phyloP scores from a whole-genome alignment of 92 coral and sea anemone genomes.

The Actinernus sp. region DNA sequence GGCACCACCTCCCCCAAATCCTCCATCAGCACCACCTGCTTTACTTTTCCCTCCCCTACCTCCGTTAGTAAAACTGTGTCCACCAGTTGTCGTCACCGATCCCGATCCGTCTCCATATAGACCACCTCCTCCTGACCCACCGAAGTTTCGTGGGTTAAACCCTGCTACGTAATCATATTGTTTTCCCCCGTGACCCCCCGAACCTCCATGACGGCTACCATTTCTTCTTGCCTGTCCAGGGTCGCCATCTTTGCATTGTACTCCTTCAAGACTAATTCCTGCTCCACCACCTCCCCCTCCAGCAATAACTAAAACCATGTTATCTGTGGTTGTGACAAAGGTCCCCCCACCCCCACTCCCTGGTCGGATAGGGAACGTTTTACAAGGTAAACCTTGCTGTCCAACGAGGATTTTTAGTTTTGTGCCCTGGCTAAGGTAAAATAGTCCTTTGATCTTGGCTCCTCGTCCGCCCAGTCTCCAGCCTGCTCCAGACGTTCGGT shows the following conservation, averaged over 20 bases:
- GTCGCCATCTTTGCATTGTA: constrained; percentile 61
- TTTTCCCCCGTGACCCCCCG: constrained; percentile 56
- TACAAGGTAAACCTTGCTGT: constrained; percentile 54
- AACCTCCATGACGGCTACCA: constrained; percentile 74
- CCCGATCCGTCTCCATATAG: background rate
- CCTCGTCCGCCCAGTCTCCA: constrained; percentile 83
- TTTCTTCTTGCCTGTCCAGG: constrained; percentile 71
- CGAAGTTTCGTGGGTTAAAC: background rate
- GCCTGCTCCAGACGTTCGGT: background rate
- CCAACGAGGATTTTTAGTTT: constrained; percentile 75
- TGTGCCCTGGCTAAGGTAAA: constrained; percentile 43
- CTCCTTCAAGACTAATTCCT: constrained; percentile 14
- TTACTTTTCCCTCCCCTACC: constrained; percentile 71
- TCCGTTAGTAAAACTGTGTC: constrained; percentile 66
- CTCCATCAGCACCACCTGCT: constrained; percentile 51
- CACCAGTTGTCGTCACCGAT: constrained; percentile 9
- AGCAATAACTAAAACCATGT: constrained; percentile 70
- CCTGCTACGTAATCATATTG: constrained; percentile 7
- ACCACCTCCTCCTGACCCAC: background rate
- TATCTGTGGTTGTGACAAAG: constrained; percentile 66
- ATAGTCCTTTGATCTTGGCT: constrained; percentile 71
- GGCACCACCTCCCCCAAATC: constrained; percentile 96
- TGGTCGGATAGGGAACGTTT: constrained; percentile 15
- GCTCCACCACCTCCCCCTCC: constrained; percentile 93
- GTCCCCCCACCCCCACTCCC: constrained; percentile 94